Percentiles rank a stretch among this genome's conserved stretches.
Evolutionary conservation across 2,888 invertebrate genomes (phyloP).

Genomic region (Lochmaea capreae): DNA sequence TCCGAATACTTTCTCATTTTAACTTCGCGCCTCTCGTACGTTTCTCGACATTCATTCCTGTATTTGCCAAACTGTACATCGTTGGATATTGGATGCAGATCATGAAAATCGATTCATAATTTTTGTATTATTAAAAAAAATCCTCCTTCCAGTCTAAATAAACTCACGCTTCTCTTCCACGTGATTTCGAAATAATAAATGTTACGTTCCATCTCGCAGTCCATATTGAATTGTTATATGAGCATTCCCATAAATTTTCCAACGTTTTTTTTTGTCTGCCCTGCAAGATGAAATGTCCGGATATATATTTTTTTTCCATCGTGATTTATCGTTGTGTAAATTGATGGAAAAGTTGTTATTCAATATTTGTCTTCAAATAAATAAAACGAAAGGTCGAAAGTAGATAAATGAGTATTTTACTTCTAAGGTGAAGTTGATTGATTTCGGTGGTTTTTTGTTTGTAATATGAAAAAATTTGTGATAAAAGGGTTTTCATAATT

Average conservation of each 20-base stretch:
- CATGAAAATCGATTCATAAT: too few relatives aligned
- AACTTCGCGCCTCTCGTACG: too few relatives aligned
- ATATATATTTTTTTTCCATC: not conserved
- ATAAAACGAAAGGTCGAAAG: conserved; percentile 5
- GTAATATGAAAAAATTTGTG: not conserved
- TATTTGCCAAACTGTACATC: too few relatives aligned
- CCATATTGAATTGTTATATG: conserved; percentile 20
- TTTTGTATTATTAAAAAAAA: too few relatives aligned
- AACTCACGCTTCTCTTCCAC: too few relatives aligned
- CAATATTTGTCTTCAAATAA: conserved; percentile 17
- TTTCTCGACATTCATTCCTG: too few relatives aligned
- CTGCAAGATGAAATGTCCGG: conserved; percentile 22
- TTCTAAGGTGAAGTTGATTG: not conserved
- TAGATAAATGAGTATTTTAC: conserved; percentile 15
- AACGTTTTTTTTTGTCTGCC: conserved; percentile 13
- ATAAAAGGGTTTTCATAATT: too few relatives aligned
- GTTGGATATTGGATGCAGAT: too few relatives aligned
- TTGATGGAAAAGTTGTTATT: conserved; percentile 22
- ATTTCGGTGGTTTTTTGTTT: not conserved
- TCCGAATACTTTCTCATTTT: too few relatives aligned
- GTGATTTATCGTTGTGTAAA: conserved; percentile 13
- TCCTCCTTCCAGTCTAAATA: too few relatives aligned
- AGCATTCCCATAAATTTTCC: conserved; percentile 13
- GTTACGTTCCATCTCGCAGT: conserved; percentile 9
- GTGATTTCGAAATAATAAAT: not conserved